Evolutionary conservation across 2,113 vertebrate species (phyloP).

Genomic region (Baryphthengus martii): DNA sequence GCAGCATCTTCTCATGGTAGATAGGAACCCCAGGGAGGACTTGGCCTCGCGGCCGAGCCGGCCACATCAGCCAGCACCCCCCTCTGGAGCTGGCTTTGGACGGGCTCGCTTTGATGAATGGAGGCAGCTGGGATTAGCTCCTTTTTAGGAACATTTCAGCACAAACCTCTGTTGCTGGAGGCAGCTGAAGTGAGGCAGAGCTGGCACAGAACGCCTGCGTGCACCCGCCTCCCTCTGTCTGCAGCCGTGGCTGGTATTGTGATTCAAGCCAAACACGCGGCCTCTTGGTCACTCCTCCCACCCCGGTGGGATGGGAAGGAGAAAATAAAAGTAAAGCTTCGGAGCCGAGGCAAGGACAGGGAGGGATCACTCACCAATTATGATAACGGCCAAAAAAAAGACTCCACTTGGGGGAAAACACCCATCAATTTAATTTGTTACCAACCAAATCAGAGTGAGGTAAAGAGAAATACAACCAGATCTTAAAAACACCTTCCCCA

Average conservation of each 20-base stretch:
- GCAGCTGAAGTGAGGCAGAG: background rate
- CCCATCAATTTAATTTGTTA: background rate
- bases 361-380: no score
- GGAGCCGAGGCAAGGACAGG: no score
- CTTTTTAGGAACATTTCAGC: background rate
- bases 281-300: background rate
- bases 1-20: accelerated
- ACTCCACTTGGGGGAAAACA: background rate
- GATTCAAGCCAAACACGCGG: background rate
- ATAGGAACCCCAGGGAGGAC: background rate
- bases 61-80: background rate
- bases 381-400: background rate
- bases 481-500: background rate
- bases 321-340: background rate
- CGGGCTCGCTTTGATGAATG: background rate
- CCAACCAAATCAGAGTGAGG: background rate
- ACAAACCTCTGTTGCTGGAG: background rate
- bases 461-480: background rate
- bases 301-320: background rate
- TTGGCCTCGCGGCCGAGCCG: background rate
- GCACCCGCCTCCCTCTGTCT: background rate
- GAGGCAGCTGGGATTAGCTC: background rate
- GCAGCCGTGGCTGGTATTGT: background rate
- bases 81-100: background rate
- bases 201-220: accelerated